phyloP scores from a whole-genome alignment of 2,888 invertebrate genomes.

The Eutolmus rufibarbis region DNA sequence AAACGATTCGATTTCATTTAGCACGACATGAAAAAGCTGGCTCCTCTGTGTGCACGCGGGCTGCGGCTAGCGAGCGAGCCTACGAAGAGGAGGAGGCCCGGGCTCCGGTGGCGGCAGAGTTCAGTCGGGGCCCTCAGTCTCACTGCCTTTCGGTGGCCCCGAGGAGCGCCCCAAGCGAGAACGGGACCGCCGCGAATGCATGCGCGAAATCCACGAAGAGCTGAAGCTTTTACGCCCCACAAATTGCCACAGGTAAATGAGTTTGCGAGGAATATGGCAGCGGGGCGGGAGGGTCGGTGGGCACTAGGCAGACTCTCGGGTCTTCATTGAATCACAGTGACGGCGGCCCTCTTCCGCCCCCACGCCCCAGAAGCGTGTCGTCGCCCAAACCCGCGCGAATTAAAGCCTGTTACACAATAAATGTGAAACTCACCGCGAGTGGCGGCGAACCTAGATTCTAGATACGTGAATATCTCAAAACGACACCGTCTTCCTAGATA shows the following conservation, averaged over 20 bases:
- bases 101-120: background rate
- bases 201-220: background rate
- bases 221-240: background rate
- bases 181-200: background rate
- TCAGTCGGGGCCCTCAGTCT: background rate
- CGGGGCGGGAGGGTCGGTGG: background rate
- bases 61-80: background rate
- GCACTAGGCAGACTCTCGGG: background rate
- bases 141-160: background rate
- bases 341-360: background rate
- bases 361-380: background rate
- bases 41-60: background rate
- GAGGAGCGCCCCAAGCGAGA: background rate
- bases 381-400: background rate
- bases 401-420: background rate
- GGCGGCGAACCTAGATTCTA: background rate
- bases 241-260: background rate
- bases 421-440: background rate
- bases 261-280: background rate
- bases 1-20: slow-evolving; percentile 26
- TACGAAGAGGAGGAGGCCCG: background rate
- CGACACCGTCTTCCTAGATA: background rate
- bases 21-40: background rate
- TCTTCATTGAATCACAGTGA: background rate
- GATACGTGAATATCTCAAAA: background rate